A percentile compares a stretch with the other conserved stretches of the same genome.
Conservation (phyloP, 2,113 vertebrate genomes). For the Candoia aspera region DNA sequence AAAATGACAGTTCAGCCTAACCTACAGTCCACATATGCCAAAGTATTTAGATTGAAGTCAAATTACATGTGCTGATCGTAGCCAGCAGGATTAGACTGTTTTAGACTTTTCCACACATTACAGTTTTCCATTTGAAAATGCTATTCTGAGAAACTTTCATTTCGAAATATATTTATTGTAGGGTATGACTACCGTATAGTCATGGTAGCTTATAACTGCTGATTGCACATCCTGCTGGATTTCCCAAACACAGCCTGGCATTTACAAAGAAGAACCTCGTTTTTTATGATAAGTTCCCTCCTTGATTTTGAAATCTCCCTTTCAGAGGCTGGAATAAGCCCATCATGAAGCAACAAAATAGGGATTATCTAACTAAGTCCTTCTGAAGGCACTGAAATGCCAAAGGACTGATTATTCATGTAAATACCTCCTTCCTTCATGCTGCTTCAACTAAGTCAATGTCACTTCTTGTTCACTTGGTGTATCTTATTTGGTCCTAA, state of each 20-base stretch:
- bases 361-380: neutral
- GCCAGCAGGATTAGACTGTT: neutral
- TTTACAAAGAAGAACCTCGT: neutral
- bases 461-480: neutral
- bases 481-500: neutral
- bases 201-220: neutral
- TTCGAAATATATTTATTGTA: neutral
- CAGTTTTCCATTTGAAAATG: neutral
- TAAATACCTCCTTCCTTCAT: too few species aligned
- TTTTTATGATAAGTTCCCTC: neutral
- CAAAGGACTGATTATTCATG: neutral
- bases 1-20: conserved; percentile 23
- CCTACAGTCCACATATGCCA: neutral
- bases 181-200: neutral
- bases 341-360: neutral
- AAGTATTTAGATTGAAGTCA: neutral
- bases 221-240: neutral
- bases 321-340: neutral
- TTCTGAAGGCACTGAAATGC: neutral
- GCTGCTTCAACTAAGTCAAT: neutral
- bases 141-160: neutral
- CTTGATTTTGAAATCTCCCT: neutral
- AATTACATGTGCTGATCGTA: neutral
- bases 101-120: neutral
- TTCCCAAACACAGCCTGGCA: neutral